Evolutionary conservation across 2,888 invertebrate species (phyloP), one percentile per base, ranked within the genome.

Genomic region (Thelaira solivaga): DNA sequence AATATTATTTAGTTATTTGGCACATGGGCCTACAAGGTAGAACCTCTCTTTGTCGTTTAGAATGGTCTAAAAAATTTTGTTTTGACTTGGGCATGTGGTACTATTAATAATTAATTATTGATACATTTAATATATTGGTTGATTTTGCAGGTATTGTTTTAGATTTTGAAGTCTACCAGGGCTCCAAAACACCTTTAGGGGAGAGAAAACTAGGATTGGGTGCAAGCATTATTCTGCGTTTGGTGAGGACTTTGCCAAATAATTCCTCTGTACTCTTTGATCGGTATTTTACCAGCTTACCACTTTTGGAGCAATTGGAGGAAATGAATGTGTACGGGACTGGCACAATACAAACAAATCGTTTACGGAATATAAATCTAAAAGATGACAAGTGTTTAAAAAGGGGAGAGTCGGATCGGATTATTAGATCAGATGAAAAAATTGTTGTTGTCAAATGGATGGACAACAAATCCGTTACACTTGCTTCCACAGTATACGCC

Each of bases 41-140:
- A n/a, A n/a, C n/a, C n/a, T n/a, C n/a, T n/a, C n/a, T n/a, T n/a
- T n/a, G n/a, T n/a, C n/a, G n/a, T n/a, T n/a, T n/a, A n/a, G n/a
- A n/a, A n/a, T 24, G 86, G 85, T 3, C 72, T 87, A 11, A 87
- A 88, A 80, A 86, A 85, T 65, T 87, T 84, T 76, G 84, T 87
- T 4, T 51, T 85, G 2, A 85, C 86, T 18, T 78, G 81, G 26
- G 82, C 41, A 16, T 22, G 18, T 11, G 18, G 64, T 62, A 62
- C n/a, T 62, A 62, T 36, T 4, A 31, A 47, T 16, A 24, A 36
- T 45, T 31, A 62, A 22, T 62, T 47, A 62, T 49, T 49, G 26
- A 49, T 26, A 49, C 13, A 49, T 49, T 49, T 26, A 29, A 49
- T 47, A 36, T 22, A 47, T 29, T 20, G 11, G 3, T 62, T 7